These are phyloP conservation scores for Microtus obscurus DNA, from an alignment of 2,797 vertebrate species.

Conservation along the genomic window DNA sequence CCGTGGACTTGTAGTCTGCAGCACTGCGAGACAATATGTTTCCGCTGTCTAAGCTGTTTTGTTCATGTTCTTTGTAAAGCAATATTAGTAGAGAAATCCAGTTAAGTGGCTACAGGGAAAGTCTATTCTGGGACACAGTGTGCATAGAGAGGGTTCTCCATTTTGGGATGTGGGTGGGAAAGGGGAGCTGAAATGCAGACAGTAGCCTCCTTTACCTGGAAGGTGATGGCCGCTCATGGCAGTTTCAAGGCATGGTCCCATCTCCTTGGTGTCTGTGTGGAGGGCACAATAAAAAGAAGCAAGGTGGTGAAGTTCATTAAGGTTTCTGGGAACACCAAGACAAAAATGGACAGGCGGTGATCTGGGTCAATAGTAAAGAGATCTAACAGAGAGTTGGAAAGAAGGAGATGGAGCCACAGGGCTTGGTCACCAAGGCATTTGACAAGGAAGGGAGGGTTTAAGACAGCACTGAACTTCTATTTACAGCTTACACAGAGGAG, in stretches of 20 bases:
- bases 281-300: neutral
- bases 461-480: neutral
- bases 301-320: neutral
- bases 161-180: neutral
- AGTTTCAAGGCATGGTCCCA: neutral
- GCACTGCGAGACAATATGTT: neutral
- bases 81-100: neutral
- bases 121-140: neutral
- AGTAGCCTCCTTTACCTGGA: neutral
- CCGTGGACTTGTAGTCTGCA: neutral
- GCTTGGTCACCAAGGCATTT: neutral
- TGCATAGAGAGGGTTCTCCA: neutral
- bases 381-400: neutral
- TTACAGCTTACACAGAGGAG: neutral
- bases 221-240: rapidly evolving
- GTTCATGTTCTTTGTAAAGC: neutral
- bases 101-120: neutral
- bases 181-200: neutral
- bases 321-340: neutral
- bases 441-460: neutral
- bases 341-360: neutral
- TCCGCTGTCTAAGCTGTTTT: neutral
- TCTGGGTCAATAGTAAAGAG: neutral
- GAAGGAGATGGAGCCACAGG: neutral
- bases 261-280: neutral